phyloP scores from a whole-genome alignment of 2,888 invertebrate species.

The Megastigmus dorsalis region DNA sequence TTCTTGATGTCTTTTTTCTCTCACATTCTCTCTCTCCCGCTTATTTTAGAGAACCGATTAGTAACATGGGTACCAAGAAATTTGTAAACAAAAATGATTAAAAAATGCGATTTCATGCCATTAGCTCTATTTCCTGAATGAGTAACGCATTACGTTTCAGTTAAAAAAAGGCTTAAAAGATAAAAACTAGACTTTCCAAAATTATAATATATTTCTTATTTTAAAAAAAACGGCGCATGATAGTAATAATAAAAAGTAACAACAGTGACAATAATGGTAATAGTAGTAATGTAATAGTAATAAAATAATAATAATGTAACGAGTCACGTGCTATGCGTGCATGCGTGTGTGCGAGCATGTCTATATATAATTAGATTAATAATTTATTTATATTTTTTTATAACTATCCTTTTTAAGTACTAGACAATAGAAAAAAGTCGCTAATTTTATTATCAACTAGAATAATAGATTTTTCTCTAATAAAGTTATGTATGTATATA shows the following conservation, averaged over 20 bases:
- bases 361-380: constrained; percentile 49
- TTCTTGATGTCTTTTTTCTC: not conserved
- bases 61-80: not conserved
- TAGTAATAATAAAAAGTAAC: constrained; percentile 40
- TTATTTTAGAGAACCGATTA: too few relatives aligned
- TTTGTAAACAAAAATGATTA: not conserved
- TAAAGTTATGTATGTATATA: constrained; percentile 35
- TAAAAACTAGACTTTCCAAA: constrained; percentile 27
- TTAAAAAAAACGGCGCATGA: constrained; percentile 7
- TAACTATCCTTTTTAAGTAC: constrained; percentile 61
- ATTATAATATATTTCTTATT: constrained; percentile 24
- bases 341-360: constrained; percentile 46
- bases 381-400: constrained; percentile 50
- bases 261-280: constrained; percentile 41
- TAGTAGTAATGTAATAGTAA: constrained; percentile 16
- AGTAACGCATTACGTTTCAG: constrained; percentile 4
- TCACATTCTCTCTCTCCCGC: constrained; percentile 2
- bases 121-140: not conserved
- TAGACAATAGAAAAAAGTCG: constrained; percentile 61
- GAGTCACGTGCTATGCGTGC: constrained; percentile 43
- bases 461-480: constrained; percentile 40
- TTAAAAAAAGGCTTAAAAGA: constrained; percentile 3
- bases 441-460: constrained; percentile 56
- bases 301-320: constrained; percentile 35
- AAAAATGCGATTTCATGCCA: constrained; percentile 7